Percentiles rank a stretch among this genome's conserved stretches.
These are phyloP conservation scores for Bhutanitis thaidina DNA, from an alignment of 2,888 invertebrate species.

Conservation along the genomic window DNA sequence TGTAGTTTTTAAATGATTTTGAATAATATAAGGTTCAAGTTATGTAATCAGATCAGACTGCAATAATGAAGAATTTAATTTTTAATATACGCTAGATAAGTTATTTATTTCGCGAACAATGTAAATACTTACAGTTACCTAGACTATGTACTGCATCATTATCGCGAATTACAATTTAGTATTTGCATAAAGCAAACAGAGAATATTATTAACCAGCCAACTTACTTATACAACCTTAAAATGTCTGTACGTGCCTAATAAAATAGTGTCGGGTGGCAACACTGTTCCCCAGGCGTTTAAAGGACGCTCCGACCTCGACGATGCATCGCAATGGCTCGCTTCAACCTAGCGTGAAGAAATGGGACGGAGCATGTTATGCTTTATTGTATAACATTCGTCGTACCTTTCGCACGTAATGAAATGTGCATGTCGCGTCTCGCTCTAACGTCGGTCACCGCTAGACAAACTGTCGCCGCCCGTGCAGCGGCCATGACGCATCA, in stretches of 20 bases:
- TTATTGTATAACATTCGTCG: constrained; percentile 7
- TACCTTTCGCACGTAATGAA: constrained; percentile 9
- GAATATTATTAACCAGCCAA: no score
- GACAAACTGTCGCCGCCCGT: constrained; percentile 40
- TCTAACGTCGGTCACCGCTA: constrained; percentile 29
- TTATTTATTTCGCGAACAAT: no score
- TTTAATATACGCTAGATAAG: no score
- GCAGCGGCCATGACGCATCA: neutral
- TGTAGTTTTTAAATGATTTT: no score
- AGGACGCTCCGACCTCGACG: constrained; percentile 26
- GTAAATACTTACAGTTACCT: no score
- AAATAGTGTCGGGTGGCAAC: constrained; percentile 18
- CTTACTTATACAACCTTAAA: neutral
- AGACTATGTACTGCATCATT: no score
- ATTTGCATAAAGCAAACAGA: no score
- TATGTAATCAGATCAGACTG: no score
- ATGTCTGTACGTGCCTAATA: neutral
- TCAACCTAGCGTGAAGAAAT: constrained; percentile 1
- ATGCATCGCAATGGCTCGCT: constrained; percentile 11
- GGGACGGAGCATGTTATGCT: constrained; percentile 1
- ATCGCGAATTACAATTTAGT: no score
- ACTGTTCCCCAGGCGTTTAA: constrained; percentile 24
- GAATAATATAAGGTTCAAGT: no score
- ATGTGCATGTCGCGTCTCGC: constrained; percentile 19
- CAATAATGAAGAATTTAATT: no score